These are phyloP conservation scores for Morbakka virulenta DNA, from an alignment of 30 jellyfish, hydroid and myxozoan species.

Conservation along the genomic window DNA sequence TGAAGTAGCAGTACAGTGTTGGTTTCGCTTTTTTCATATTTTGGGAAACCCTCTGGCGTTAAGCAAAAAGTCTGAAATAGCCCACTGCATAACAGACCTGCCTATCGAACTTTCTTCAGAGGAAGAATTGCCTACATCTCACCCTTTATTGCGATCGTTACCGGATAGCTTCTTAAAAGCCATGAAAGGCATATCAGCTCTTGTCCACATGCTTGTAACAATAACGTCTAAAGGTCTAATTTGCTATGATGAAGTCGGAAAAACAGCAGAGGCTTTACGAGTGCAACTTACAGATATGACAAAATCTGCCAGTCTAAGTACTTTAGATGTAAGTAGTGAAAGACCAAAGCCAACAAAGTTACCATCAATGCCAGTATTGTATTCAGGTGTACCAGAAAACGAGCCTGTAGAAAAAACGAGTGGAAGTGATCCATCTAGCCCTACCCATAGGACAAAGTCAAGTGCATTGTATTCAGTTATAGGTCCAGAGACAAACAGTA, in stretches of 20 bases:
- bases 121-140: constrained; percentile 64
- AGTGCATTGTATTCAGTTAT: too few species aligned
- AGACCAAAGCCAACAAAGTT: too few species aligned
- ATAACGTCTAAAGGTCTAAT: too few species aligned
- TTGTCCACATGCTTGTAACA: constrained; percentile 77
- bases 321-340: constrained; percentile 26
- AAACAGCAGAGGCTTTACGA: constrained; percentile 20
- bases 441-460: not conserved
- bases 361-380: constrained; percentile 47
- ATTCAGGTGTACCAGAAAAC: constrained; percentile 46
- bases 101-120: constrained; percentile 63
- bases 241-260: constrained; percentile 51
- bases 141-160: constrained; percentile 66
- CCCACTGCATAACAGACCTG: constrained; percentile 59
- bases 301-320: not conserved
- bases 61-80: constrained; percentile 45
- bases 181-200: constrained; percentile 91
- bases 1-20: constrained; percentile 90
- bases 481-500: constrained; percentile 79
- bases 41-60: constrained; percentile 91
- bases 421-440: constrained; percentile 9
- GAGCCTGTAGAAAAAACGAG: constrained; percentile 42
- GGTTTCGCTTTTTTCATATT: constrained; percentile 87
- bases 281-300: constrained; percentile 5
- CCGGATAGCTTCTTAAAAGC: constrained; percentile 86